These are phyloP conservation scores for Tinea trinotella DNA, from an alignment of 2,888 invertebrate genomes.

Conservation along the genomic window DNA sequence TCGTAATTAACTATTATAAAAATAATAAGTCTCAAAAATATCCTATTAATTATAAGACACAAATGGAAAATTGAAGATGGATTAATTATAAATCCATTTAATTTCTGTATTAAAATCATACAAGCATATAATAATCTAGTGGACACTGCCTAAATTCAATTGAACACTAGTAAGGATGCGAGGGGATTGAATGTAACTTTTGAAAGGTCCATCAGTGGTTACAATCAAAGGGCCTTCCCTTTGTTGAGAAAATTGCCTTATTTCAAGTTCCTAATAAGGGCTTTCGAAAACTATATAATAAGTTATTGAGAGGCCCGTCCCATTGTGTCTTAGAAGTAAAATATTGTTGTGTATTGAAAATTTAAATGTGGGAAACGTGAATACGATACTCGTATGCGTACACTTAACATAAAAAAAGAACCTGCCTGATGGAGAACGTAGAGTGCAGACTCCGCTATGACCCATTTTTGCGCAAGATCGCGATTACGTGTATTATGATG, in stretches of 20 bases:
- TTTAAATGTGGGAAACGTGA: no score
- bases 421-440: no score
- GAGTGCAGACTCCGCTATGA: no score
- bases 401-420: no score
- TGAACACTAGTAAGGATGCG: conserved; percentile 22
- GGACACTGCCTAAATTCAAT: conserved; percentile 13
- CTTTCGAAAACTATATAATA: conserved; percentile 60
- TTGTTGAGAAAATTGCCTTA: conserved; percentile 68
- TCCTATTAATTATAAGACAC: background rate
- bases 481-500: no score
- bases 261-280: conserved; percentile 62
- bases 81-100: background rate
- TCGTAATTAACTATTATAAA: no score
- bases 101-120: conserved; percentile 3
- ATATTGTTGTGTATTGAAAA: conserved; percentile 41
- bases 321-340: conserved; percentile 11
- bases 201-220: conserved; percentile 48
- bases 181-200: conserved; percentile 45
- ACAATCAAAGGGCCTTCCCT: conserved; percentile 47
- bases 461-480: no score
- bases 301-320: conserved; percentile 23
- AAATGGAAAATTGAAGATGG: background rate
- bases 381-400: no score
- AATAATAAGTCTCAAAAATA: background rate
- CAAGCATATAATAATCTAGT: conserved; percentile 10